phyloP scores from a whole-genome alignment of 2,888 invertebrate species.

The Pinctada fucata region DNA sequence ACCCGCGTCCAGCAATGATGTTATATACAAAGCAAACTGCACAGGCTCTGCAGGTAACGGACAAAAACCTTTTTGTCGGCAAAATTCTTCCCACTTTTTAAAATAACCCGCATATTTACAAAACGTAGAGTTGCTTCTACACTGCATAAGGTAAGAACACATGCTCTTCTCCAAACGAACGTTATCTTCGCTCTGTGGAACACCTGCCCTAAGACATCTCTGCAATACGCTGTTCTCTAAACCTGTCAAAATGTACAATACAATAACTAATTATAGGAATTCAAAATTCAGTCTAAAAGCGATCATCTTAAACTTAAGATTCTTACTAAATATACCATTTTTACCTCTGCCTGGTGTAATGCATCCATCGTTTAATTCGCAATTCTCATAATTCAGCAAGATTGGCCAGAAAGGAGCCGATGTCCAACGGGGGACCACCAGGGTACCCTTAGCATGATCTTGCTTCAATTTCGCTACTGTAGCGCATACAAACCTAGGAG shows the following conservation, averaged over 20 bases:
- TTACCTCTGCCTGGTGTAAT: background rate
- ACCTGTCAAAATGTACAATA: background rate
- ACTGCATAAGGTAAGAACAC: too few relatives aligned
- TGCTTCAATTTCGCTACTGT: background rate
- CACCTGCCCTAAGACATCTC: too few relatives aligned
- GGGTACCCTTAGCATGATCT: background rate
- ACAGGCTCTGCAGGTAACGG: background rate
- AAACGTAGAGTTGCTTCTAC: background rate
- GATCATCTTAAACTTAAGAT: background rate
- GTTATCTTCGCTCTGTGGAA: too few relatives aligned
- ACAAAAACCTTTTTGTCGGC: background rate
- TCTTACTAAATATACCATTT: background rate
- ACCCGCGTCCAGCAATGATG: background rate
- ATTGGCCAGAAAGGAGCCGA: background rate
- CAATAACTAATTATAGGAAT: background rate
- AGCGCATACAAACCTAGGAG: background rate
- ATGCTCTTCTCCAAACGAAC: too few relatives aligned
- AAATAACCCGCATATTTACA: background rate
- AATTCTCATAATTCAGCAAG: background rate
- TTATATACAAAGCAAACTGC: background rate
- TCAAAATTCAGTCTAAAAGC: background rate
- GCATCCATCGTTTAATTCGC: too few relatives aligned
- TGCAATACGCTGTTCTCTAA: too few relatives aligned
- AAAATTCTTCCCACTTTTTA: background rate
- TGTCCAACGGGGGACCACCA: background rate